A percentile compares a stretch with the other conserved stretches of the same genome.
Evolutionary conservation across 1,140 invertebrate genomes (phyloP).

Genomic region (Penaeus japonicus): DNA sequence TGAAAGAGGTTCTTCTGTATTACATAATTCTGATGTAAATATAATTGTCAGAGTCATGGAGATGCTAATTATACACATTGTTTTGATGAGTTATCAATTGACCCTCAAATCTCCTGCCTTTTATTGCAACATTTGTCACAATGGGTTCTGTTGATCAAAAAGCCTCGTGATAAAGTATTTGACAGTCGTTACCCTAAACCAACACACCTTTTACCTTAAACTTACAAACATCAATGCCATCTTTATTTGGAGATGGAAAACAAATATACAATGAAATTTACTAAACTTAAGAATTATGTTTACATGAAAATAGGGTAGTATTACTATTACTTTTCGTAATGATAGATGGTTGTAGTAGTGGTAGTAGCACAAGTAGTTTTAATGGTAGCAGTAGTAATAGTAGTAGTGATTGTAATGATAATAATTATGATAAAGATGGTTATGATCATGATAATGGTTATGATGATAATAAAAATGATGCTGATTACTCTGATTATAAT

Average conservation of each 20-base stretch:
- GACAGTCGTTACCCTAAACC: too few relatives aligned
- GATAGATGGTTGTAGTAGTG: too few relatives aligned
- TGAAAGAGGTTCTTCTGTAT: too few relatives aligned
- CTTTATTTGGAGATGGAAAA: background rate
- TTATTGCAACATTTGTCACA: background rate
- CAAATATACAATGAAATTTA: too few relatives aligned
- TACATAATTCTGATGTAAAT: too few relatives aligned
- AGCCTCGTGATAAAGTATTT: background rate
- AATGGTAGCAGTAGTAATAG: background rate
- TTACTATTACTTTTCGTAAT: too few relatives aligned
- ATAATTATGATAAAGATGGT: background rate
- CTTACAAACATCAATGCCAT: background rate
- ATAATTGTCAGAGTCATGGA: too few relatives aligned
- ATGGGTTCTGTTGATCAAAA: background rate
- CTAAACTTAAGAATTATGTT: background rate
- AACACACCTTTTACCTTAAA: background rate
- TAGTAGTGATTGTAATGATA: background rate
- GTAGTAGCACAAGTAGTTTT: too few relatives aligned
- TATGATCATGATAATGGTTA: background rate
- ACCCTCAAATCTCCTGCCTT: constrained; percentile 67
- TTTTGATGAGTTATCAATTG: constrained; percentile 79
- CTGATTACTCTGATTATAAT: background rate
- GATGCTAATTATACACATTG: too few relatives aligned
- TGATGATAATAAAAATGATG: background rate
- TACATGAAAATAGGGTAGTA: too few relatives aligned